Evolutionary conservation across 2,113 vertebrate species (phyloP).

Genomic region (Ailurus styani): DNA sequence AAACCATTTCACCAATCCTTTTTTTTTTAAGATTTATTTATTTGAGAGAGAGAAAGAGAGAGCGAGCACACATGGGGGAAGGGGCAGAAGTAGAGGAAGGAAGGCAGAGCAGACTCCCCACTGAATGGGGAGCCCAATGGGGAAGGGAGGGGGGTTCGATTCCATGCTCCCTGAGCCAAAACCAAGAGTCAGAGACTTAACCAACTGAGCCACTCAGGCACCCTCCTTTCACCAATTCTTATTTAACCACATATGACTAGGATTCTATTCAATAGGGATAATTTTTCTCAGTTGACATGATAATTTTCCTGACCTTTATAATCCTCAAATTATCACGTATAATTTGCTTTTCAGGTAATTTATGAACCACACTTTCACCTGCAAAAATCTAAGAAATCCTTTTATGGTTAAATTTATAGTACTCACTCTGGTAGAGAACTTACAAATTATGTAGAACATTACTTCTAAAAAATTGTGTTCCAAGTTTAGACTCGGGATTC

Average conservation of each 20-base stretch:
- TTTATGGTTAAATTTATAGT: neutral
- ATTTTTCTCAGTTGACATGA: neutral
- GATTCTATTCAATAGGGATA: neutral
- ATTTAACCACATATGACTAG: neutral
- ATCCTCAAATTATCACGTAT: neutral
- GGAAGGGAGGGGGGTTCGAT: neutral
- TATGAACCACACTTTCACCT: neutral
- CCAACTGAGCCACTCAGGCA: neutral
- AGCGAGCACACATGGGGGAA: neutral
- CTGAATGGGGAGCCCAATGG: neutral
- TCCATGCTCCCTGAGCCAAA: neutral
- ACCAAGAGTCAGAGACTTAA: neutral
- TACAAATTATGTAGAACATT: neutral
- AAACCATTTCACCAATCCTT: neutral
- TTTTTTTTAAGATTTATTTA: neutral
- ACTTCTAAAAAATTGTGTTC: constrained; percentile 1
- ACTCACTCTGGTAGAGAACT: neutral
- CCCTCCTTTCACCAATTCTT: neutral
- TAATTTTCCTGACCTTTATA: neutral
- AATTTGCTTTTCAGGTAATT: constrained; percentile 20
- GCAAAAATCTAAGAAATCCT: neutral
- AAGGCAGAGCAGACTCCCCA: neutral
- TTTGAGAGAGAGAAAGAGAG: neutral
- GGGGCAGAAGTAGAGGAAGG: neutral
- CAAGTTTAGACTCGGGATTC: neutral